Conservation (phyloP, 2,888 invertebrate species). For the Chirona hameri region DNA sequence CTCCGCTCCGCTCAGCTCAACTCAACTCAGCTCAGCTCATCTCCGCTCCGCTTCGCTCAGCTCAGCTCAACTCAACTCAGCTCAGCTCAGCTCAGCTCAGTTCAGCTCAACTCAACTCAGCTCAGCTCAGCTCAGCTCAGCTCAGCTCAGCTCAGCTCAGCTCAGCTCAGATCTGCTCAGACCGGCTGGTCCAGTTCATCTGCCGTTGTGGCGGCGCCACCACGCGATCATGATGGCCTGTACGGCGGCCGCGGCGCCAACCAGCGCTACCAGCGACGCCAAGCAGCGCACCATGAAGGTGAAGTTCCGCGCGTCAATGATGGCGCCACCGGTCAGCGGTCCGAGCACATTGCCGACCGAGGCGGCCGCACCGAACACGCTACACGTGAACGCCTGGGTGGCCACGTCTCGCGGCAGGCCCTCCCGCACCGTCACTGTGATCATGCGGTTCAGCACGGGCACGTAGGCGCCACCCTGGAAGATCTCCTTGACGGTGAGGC, state of each 20-base stretch:
- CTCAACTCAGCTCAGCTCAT: no score
- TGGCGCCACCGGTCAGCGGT: not conserved
- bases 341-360: not conserved
- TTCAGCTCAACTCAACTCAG: not conserved
- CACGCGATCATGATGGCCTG: not conserved
- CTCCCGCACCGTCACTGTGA: not conserved
- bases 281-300: conserved; percentile 4
- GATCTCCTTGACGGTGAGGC: conserved; percentile 5
- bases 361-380: not conserved
- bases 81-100: not conserved
- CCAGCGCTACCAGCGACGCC: not conserved
- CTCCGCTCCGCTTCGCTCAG: no score
- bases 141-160: not conserved
- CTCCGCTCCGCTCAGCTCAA: no score
- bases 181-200: not conserved
- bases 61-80: not conserved
- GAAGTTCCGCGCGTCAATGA: conserved; percentile 1
- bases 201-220: not conserved
- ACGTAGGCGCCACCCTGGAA: conserved; percentile 22
- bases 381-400: not conserved
- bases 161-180: no score
- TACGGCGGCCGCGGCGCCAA: not conserved
- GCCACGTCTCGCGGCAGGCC: not conserved
- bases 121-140: not conserved
- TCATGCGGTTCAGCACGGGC: conserved; percentile 9